phyloP scores from a whole-genome alignment of 2,113 vertebrate genomes.

The Muntiacus reevesi region DNA sequence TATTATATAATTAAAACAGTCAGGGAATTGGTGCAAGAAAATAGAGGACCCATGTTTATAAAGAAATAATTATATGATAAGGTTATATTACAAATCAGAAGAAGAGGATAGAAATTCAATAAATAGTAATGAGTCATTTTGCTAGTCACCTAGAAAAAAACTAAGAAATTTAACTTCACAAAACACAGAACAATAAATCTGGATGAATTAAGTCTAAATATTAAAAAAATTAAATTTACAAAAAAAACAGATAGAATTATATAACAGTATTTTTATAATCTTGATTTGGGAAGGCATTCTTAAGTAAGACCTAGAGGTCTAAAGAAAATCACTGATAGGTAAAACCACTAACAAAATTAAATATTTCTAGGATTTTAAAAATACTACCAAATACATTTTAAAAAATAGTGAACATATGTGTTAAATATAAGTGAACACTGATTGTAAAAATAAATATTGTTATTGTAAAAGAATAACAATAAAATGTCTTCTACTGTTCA shows the following conservation, averaged over 20 bases:
- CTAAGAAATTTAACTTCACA: neutral
- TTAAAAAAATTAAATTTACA: neutral
- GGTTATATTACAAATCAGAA: neutral
- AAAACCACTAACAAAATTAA: neutral
- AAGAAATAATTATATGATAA: neutral
- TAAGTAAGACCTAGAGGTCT: neutral
- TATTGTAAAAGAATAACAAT: neutral
- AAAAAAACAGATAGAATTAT: neutral
- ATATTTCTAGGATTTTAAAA: neutral
- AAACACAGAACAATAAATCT: neutral
- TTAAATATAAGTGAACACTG: neutral
- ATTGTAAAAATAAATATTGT: neutral
- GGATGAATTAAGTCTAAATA: neutral
- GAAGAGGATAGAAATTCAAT: neutral
- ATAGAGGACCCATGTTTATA: neutral
- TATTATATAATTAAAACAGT: neutral
- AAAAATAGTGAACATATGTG: neutral
- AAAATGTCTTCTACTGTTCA: neutral
- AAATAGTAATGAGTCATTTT: neutral
- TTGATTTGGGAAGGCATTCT: neutral
- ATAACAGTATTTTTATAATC: neutral
- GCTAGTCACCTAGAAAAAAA: neutral
- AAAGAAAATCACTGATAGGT: neutral
- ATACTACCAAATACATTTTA: neutral
- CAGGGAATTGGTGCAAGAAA: neutral